Base-by-base conservation (phyloP, 2,797 vertebrate species). In the Anguilla obscura region DNA sequence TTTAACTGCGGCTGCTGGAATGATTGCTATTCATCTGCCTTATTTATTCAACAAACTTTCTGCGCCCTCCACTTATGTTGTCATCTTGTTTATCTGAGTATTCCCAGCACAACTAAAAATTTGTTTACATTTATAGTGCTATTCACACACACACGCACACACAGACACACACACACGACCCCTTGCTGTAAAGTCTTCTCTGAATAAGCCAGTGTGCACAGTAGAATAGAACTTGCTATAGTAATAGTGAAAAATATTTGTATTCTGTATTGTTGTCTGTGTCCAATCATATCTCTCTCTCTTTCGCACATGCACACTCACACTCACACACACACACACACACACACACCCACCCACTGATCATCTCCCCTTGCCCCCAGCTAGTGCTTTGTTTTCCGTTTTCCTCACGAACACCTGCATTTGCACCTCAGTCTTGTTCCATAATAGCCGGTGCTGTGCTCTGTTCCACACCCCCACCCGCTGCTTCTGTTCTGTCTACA, bases 31-130 rank as follows among this genome's bases (percentile, higher is more conserved):
- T 50, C 79, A 82, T 48, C 76, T 48, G 14, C 76, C 6, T 45
- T 80, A 80, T 80, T 80, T 80, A 80, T 80, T 80, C 76, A 80
- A 80, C 76, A 80, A 80, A 80, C 36, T 80, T 48, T 80, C 33
- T 18, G 76, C 36, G 76, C 76, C 40, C 76, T 80, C 76, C 24
- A 80, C 79, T 82, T 82, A 82, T 82, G 79, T 50, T 82, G 79
- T 82, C 45, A 82, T 50, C 45, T 50, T 82, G 79, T 82, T 82
- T 76, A 76, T 76, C 74, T 82, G 79, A 48, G 24, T 82, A 40
- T 82, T 82, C 45, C 79, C 79, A 50, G 79, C 45, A 24, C 45
- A 50, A n/a, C 79, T 50, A 24, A 82, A 50, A 50, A 50, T 7
- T 10, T 82, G 5, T 18, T 82, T 24, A 18, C 30, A 36, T 21